These are phyloP conservation scores for Parus major DNA, from an alignment of 2,113 vertebrate genomes.

Conservation along the genomic window DNA sequence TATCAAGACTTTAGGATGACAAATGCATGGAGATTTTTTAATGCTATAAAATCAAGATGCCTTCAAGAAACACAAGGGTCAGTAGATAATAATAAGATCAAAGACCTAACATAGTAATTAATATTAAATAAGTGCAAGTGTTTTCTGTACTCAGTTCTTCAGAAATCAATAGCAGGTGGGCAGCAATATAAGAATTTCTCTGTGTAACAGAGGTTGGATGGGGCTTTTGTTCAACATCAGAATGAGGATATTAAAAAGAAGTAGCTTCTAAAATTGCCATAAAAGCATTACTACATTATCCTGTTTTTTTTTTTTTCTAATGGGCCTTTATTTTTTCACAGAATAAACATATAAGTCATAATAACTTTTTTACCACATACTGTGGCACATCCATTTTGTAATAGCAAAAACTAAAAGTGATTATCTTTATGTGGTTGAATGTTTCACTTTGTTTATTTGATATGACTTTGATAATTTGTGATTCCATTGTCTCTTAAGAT, in stretches of 20 bases:
- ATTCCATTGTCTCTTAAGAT: background rate
- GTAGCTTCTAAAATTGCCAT: background rate
- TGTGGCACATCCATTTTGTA: background rate
- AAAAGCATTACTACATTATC: background rate
- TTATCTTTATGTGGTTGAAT: background rate
- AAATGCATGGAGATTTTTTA: background rate
- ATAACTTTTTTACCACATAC: background rate
- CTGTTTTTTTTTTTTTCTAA: background rate
- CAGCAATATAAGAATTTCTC: background rate
- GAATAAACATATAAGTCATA: background rate
- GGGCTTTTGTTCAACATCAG: background rate
- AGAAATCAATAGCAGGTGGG: background rate
- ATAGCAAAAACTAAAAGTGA: background rate
- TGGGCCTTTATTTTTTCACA: background rate
- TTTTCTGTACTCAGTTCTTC: background rate
- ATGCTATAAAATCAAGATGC: background rate
- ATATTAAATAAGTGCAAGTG: background rate
- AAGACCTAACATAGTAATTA: background rate
- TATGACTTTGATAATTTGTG: background rate
- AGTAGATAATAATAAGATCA: background rate
- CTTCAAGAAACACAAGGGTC: background rate
- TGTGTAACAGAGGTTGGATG: background rate
- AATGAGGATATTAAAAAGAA: background rate
- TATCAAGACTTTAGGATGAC: background rate
- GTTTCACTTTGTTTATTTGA: background rate